Evolutionary conservation across 2,888 invertebrate species (phyloP).

Genomic region (Perithous albicinctus): DNA sequence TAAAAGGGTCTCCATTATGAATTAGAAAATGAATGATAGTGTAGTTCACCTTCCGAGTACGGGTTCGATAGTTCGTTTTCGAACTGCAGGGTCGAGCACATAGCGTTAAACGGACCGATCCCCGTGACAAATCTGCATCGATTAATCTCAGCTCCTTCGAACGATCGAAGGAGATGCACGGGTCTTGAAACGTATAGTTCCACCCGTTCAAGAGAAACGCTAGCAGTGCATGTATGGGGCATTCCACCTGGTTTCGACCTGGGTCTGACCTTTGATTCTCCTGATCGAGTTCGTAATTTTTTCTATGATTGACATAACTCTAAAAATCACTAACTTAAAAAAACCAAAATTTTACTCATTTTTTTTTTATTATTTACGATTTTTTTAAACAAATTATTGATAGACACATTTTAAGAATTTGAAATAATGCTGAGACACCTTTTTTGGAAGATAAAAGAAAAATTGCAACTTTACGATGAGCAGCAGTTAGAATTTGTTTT

Average conservation of each 20-base stretch:
- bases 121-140: constrained; percentile 79
- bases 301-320: too few species aligned
- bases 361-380: too few species aligned
- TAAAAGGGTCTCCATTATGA: not conserved
- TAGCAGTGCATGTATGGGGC: constrained; percentile 10
- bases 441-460: too few species aligned
- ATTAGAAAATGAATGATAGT: constrained; percentile 41
- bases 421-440: too few species aligned
- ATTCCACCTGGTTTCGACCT: too few species aligned
- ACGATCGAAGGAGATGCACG: constrained; percentile 30
- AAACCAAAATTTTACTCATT: too few species aligned
- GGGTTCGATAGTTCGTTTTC: not conserved
- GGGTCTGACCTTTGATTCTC: not conserved
- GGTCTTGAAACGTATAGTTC: constrained; percentile 45
- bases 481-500: too few species aligned
- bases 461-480: too few species aligned
- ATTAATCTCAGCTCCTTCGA: constrained; percentile 76
- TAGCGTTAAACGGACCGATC: constrained; percentile 71
- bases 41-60: not conserved
- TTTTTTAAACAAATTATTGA: too few species aligned
- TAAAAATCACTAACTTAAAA: too few species aligned
- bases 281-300: too few species aligned
- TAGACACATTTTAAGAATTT: too few species aligned
- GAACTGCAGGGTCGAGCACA: constrained; percentile 9
- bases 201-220: constrained; percentile 27